Percentiles rank a stretch among this genome's conserved stretches.
These are phyloP conservation scores for Tenualosa ilisha DNA, from an alignment of 2,797 vertebrate genomes.

Conservation along the genomic window DNA sequence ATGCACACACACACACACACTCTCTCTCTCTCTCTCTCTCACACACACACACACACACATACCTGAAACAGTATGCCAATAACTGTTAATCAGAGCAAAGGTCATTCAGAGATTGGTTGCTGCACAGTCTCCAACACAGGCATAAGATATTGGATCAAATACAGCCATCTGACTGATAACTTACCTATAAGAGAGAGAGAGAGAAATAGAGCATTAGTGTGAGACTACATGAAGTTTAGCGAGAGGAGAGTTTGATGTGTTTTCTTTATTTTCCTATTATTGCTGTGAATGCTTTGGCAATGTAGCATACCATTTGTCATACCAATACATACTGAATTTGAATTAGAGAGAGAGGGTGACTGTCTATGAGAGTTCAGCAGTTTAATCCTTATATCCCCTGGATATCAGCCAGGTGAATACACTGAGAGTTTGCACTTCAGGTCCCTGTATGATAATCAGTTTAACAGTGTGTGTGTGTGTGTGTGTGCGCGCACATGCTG, in stretches of 20 bases:
- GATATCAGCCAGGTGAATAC: constrained; percentile 20
- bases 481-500: not conserved
- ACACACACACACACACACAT: not conserved
- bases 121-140: not conserved
- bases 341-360: not conserved
- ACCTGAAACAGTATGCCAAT: not conserved
- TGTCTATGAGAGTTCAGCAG: not conserved
- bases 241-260: not conserved
- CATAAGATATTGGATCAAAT: not conserved
- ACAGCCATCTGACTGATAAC: constrained; percentile 11
- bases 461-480: not conserved
- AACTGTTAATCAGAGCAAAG: not conserved
- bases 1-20: constrained; percentile 7
- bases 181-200: constrained; percentile 36
- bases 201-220: not conserved
- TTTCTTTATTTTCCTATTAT: no score
- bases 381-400: not conserved
- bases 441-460: not conserved
- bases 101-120: not conserved
- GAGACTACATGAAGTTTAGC: not conserved
- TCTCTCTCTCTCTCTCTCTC: not conserved
- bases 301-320: no score
- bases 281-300: no score
- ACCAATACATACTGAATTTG: no score
- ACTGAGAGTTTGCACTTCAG: constrained; percentile 20